Conservation (phyloP, 1,140 invertebrate genomes). For the Drosophila parabipectinata region DNA sequence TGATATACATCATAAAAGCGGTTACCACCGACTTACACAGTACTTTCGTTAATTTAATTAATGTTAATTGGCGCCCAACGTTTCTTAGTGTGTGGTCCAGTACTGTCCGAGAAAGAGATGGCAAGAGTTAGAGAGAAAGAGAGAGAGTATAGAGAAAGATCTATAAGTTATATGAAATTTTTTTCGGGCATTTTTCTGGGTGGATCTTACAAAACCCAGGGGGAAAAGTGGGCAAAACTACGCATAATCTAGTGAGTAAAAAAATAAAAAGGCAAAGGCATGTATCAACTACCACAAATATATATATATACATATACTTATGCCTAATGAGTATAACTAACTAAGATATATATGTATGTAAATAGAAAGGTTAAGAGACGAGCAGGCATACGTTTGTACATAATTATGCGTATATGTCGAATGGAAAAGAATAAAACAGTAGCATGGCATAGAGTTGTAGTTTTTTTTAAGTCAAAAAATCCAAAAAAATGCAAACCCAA, state of each 20-base stretch:
- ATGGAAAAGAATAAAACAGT: constrained; percentile 3
- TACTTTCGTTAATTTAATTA: constrained; percentile 71
- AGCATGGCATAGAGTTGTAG: neutral
- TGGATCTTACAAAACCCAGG: neutral
- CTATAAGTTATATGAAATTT: constrained; percentile 9
- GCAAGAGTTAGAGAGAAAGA: neutral
- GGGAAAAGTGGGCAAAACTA: constrained; percentile 78
- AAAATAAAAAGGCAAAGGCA: neutral
- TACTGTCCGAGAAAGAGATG: neutral
- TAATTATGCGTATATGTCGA: constrained; percentile 41
- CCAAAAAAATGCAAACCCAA: constrained; percentile 53
- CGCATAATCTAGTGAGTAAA: constrained; percentile 68
- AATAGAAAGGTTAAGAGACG: constrained; percentile 27
- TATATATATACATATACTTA: constrained; percentile 13
- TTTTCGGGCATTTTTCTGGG: constrained; percentile 38
- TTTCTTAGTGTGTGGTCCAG: constrained; percentile 10
- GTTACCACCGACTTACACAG: constrained; percentile 61
- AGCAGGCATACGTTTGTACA: constrained; percentile 35
- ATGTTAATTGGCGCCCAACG: constrained; percentile 36
- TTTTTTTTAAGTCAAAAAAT: constrained; percentile 26
- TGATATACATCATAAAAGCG: constrained; percentile 6
- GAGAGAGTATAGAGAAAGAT: neutral
- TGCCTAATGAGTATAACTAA: constrained; percentile 2
- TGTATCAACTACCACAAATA: constrained; percentile 16
- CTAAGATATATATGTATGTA: constrained; percentile 43